phyloP scores from a whole-genome alignment of 2,888 invertebrate genomes.

The Colostygia pectinataria region DNA sequence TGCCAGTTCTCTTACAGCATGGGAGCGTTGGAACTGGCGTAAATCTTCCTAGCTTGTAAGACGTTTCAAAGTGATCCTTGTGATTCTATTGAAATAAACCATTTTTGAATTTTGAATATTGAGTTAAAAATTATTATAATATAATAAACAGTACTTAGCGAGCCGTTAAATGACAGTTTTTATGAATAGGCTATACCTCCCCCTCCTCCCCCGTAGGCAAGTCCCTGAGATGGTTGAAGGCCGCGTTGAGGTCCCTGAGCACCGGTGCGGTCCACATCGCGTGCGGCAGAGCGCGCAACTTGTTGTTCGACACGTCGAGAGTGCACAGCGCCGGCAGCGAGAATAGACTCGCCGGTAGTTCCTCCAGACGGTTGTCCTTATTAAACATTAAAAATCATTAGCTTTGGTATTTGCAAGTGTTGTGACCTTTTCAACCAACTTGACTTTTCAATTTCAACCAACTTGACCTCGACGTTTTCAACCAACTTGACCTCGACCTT shows the following conservation, averaged over 20 bases:
- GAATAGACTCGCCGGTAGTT: constrained; percentile 92
- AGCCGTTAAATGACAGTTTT: too few species aligned
- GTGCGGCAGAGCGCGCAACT: constrained; percentile 91
- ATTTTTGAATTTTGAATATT: too few species aligned
- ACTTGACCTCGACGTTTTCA: neutral
- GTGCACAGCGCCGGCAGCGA: constrained; percentile 89
- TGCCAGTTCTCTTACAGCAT: too few species aligned
- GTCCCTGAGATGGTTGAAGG: constrained; percentile 93
- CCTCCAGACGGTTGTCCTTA: constrained; percentile 94
- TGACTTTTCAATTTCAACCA: neutral
- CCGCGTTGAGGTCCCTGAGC: constrained; percentile 93
- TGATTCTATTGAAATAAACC: too few species aligned
- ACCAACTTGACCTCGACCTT: neutral
- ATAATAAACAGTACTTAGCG: too few species aligned
- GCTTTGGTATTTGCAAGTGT: too few species aligned
- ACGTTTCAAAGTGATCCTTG: too few species aligned
- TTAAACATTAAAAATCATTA: too few species aligned
- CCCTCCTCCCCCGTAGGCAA: constrained; percentile 74
- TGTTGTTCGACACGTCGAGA: constrained; percentile 97
- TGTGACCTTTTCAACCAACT: neutral
- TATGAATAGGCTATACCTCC: too few species aligned
- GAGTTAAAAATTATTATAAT: too few species aligned
- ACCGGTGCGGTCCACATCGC: constrained; percentile 94
- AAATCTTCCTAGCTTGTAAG: too few species aligned
- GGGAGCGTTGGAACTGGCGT: too few species aligned